Evolutionary conservation across 1,140 invertebrate genomes (phyloP), one percentile per base, ranked within the genome.

Genomic region (Aphaenogaster ashmeadi): DNA sequence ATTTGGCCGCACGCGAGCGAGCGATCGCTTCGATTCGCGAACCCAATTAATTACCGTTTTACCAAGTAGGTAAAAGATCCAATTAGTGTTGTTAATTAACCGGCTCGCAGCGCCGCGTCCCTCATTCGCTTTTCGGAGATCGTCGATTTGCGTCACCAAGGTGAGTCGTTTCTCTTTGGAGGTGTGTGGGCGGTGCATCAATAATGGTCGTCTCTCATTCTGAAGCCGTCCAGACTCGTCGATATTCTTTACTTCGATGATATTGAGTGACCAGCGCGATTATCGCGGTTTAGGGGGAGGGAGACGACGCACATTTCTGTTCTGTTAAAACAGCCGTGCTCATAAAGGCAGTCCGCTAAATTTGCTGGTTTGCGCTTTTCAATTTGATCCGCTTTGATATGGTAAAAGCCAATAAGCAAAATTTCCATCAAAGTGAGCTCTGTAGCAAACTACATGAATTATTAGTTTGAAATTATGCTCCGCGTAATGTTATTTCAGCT

Each of bases 41-140:
- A 60, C 60, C 50, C 41, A 69, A 81, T 87, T 87, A 87, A 80
- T 62, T 54, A 66, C 11, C 47, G 74, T 47, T 86, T 78, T 69
- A 50, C 0, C 41, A 52, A 71, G 54, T 13, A 67, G 81, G 18
- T n/a, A 67, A 87, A 81, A 69, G 38, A 80, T 80, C 75, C 85
- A 81, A 87, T 87, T 87, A 81, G 64, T 33, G 18, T 69, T 8
- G 64, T 87, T 87, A 81, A 80, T 87, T 87, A 87, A 81, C 52
- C 11, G 77, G 3, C 47, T 38, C 38, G 77, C 9, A 44, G 13
- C 44, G 15, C 8, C 9, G 74, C 44, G 21, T 56, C 38, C 38
- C 21, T 77, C 44, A 2, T 41, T 47, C 41, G 60, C 60, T 47
- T 75, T 81, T 58, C 41, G 62, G n/a, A 69, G 41, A 50, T 62